phyloP scores from a whole-genome alignment of 2,888 invertebrate species.

The Nemapogon koenigi region DNA sequence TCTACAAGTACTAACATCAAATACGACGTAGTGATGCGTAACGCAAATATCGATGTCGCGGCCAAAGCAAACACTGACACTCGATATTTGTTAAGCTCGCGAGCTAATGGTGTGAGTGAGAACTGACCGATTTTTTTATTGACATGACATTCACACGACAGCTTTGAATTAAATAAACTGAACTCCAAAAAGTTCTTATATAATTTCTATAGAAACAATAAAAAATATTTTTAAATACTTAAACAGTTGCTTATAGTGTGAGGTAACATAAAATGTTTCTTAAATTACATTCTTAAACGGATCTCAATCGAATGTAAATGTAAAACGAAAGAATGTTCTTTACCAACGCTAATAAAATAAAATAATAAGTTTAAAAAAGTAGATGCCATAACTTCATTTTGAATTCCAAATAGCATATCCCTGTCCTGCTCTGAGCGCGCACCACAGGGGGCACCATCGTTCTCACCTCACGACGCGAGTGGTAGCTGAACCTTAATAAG shows the following conservation, averaged over 20 bases:
- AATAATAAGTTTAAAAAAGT: slow-evolving; percentile 33
- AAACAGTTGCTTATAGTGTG: too few species aligned
- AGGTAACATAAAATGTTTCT: too few species aligned
- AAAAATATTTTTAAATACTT: too few species aligned
- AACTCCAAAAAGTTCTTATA: too few species aligned
- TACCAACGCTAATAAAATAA: too few species aligned
- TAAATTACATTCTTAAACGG: too few species aligned
- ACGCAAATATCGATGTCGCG: slow-evolving; percentile 57
- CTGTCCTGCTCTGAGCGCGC: slow-evolving; percentile 51
- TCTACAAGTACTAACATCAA: slow-evolving; percentile 38
- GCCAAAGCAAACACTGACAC: slow-evolving; percentile 48
- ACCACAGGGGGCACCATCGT: slow-evolving; percentile 61
- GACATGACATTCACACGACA: slow-evolving; percentile 45
- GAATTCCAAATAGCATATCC: slow-evolving; percentile 57
- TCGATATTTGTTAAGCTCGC: slow-evolving; percentile 54
- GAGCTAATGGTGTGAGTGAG: slow-evolving; percentile 46
- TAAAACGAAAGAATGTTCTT: slow-evolving; percentile 16
- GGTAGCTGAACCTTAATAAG: slow-evolving; percentile 64
- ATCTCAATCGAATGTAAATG: background rate
- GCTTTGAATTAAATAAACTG: slow-evolving; percentile 38
- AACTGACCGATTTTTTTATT: slow-evolving; percentile 29
- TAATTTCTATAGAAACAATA: too few species aligned
- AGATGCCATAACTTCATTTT: slow-evolving; percentile 56
- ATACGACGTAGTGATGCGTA: slow-evolving; percentile 61
- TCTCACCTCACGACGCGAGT: slow-evolving; percentile 64